Base-by-base conservation (phyloP, 2,888 invertebrate species). In the Stenchaetothrips biformis region DNA sequence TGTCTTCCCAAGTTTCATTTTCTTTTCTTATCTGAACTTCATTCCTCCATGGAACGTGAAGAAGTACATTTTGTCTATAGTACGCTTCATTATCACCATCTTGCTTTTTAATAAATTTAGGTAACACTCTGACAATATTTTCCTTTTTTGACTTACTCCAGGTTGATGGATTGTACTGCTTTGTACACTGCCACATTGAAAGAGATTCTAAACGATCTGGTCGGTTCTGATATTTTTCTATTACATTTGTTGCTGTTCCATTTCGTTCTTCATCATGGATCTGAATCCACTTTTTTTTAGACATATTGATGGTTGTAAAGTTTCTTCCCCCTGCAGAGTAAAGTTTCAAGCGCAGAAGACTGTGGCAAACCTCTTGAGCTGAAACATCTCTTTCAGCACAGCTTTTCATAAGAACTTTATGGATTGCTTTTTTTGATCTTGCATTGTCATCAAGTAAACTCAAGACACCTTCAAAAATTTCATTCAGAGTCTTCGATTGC, bases 341-440 rank as follows among this genome's bases (percentile, higher is more conserved):
- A 13, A 82, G 47, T 25, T 78, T 67, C 77, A 62, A 59, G n/a
- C 81, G 79, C 16, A 78, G 67, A n/a, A 82, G 37, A 8, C 81
- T 16, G n/a, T 82, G 81, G 48, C 74, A 77, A 0, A 79, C 80
- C 67, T 82, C 82, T 77, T 82, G 82, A 0, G 82, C 81, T 9
- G 82, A 82, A 25, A 67, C 78, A 67, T 82, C 82, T 21, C 82
- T n/a, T 74, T 82, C 82, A 48, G 27, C 18, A 21, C 82, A 74
- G 4, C 80, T 59, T 48, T 77, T 62, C 27, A 82, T 79, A 48
- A 82, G 48, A 0, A 82, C 16, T 78, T 82, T 82, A 27, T 53
- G 80, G n/a, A 82, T 80, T 13, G 78, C 79, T 25, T 47, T 81
- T 77, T 53, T 81, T 7, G 80, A 79, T 2, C 11, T 27, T 49